Percentiles rank a stretch among this genome's conserved stretches.
phyloP scores from a whole-genome alignment of 2,797 vertebrate genomes.

The Threskiornis aethiopicus region DNA sequence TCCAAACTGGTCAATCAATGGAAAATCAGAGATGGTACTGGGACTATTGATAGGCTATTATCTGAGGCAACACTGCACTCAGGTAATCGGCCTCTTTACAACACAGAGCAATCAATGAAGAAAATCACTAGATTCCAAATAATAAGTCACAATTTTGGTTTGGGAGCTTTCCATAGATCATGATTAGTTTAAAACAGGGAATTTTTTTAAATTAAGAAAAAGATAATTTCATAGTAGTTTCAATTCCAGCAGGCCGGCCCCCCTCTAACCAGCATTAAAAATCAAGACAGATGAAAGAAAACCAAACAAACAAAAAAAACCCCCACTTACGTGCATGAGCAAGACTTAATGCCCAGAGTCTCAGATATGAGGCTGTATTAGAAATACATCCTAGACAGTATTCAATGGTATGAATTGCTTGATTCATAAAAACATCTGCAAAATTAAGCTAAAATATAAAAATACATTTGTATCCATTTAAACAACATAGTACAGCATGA shows the following conservation, averaged over 20 bases:
- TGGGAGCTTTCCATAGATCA: not conserved
- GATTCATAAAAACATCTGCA: conserved; percentile 88
- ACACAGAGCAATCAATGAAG: not conserved
- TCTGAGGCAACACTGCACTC: not conserved
- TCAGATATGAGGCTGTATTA: conserved; percentile 95
- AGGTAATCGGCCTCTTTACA: not conserved
- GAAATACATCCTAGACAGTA: conserved; percentile 96
- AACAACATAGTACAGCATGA: not conserved
- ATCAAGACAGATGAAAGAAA: not conserved
- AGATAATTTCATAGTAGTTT: not conserved
- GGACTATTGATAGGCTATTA: not conserved
- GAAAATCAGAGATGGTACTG: not conserved
- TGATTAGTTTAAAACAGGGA: not conserved
- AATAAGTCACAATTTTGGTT: not conserved
- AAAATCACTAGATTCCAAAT: not conserved
- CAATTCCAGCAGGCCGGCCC: not conserved
- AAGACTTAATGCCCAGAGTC: conserved; percentile 96
- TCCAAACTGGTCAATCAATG: not conserved
- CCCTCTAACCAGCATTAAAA: not conserved
- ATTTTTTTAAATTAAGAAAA: not conserved
- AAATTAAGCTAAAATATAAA: conserved; percentile 82
- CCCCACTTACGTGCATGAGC: conserved; percentile 93
- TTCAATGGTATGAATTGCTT: conserved; percentile 94
- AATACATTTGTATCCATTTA: not conserved
- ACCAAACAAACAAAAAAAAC: not conserved